A percentile compares a stretch with the other conserved stretches of the same genome.
Evolutionary conservation across 2,113 vertebrate species (phyloP).

Genomic region (Pyrgilauda ruficollis): DNA sequence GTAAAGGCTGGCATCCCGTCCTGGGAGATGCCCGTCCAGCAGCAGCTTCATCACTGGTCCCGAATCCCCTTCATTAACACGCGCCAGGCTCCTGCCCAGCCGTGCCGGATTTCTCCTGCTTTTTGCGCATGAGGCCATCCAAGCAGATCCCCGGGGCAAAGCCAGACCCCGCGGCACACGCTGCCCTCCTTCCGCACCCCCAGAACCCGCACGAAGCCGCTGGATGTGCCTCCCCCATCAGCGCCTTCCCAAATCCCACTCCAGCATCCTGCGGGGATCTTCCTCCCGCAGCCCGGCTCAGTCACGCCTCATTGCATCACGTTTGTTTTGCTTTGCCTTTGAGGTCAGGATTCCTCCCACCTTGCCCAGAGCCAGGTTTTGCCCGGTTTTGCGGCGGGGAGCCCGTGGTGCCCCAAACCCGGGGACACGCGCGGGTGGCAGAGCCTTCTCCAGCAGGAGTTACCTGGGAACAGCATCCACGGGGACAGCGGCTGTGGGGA

Average conservation of each 20-base stretch:
- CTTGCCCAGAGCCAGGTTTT: not conserved
- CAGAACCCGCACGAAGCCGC: not conserved
- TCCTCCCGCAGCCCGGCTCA: not conserved
- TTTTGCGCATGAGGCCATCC: fast-evolving
- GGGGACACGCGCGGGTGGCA: fast-evolving
- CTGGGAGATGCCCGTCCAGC: fast-evolving
- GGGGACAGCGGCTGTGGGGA: not conserved
- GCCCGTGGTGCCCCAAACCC: not conserved
- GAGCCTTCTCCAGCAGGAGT: fast-evolving
- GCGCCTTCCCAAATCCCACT: not conserved
- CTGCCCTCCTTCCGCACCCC: not conserved
- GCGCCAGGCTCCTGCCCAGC: fast-evolving
- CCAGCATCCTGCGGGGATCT: not conserved
- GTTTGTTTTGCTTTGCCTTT: not conserved
- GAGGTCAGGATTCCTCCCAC: not conserved
- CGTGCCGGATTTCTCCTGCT: fast-evolving
- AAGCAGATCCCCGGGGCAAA: fast-evolving
- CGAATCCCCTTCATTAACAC: fast-evolving
- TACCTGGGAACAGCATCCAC: fast-evolving
- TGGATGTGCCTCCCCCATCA: not conserved
- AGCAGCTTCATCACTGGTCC: not conserved
- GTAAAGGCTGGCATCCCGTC: fast-evolving
- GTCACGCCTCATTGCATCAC: not conserved
- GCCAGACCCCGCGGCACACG: fast-evolving
- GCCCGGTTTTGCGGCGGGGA: not conserved